Evolutionary conservation across 2,113 vertebrate genomes (phyloP).

Genomic region (Sciurus niger): DNA sequence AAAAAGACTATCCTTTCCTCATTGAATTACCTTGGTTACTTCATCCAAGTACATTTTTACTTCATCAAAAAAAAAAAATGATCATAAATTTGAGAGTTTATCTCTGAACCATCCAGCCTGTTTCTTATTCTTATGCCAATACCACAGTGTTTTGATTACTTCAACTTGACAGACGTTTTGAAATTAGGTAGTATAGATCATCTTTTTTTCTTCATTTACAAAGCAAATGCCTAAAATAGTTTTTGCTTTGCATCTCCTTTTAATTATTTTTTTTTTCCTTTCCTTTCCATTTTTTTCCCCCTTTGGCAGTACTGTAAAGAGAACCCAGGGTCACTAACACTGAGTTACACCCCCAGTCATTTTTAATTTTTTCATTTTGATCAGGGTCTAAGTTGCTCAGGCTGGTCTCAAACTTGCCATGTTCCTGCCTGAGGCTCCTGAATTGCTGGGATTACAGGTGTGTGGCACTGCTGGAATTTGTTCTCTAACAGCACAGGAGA

Average conservation of each 20-base stretch:
- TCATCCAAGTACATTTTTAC: not conserved
- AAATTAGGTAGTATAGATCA: not conserved
- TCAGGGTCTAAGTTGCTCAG: no score
- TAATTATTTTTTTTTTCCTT: no score
- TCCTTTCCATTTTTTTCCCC: no score
- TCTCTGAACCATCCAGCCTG: not conserved
- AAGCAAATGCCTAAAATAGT: not conserved
- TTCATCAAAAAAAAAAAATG: not conserved
- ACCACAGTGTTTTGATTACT: not conserved
- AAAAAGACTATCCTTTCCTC: slow-evolving; percentile 13
- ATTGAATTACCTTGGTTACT: not conserved
- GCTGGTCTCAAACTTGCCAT: no score
- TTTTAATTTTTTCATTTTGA: no score
- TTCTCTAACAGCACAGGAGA: not conserved
- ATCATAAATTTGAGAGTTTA: not conserved
- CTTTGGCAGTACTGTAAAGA: no score
- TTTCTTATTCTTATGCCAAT: not conserved
- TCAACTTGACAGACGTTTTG: not conserved
- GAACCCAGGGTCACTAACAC: no score
- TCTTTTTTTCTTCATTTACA: not conserved
- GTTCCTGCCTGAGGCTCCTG: no score
- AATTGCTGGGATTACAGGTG: no score
- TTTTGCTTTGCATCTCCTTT: not conserved
- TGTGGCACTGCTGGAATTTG: not conserved
- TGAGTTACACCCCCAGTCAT: no score